A percentile compares a stretch with the other conserved stretches of the same genome.
Evolutionary conservation across 2,113 vertebrate species (phyloP).

Genomic region (Peromyscus polionotus): DNA sequence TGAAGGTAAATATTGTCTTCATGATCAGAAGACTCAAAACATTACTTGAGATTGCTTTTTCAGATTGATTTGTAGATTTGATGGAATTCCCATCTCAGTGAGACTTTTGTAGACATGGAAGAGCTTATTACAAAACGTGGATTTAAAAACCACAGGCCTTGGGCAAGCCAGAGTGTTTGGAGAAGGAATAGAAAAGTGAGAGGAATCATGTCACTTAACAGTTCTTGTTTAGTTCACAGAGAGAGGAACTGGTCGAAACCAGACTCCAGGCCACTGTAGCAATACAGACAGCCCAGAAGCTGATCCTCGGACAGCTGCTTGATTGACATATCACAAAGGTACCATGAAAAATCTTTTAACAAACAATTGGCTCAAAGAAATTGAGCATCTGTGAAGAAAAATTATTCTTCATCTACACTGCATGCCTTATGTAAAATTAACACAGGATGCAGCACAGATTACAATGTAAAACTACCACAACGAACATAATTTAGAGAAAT

Average conservation of each 20-base stretch:
- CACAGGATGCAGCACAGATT: background rate
- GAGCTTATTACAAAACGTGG: background rate
- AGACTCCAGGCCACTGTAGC: background rate
- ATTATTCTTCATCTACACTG: background rate
- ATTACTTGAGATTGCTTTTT: background rate
- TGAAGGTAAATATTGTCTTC: background rate
- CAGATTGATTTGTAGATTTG: background rate
- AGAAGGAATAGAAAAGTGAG: background rate
- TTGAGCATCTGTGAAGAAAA: background rate
- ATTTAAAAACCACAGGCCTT: background rate
- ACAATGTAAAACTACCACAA: background rate
- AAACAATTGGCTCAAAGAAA: background rate
- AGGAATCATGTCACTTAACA: background rate
- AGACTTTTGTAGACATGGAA: background rate
- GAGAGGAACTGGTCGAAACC: background rate
- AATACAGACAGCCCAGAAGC: background rate
- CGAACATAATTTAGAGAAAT: background rate
- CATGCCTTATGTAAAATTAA: background rate
- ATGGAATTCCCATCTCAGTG: background rate
- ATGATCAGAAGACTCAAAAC: background rate
- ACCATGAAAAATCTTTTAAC: background rate
- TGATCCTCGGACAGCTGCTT: background rate
- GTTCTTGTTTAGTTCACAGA: background rate
- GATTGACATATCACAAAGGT: background rate
- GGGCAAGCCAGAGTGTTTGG: background rate